phyloP scores from a whole-genome alignment of 2,888 invertebrate genomes.

The Torymus tubicola region DNA sequence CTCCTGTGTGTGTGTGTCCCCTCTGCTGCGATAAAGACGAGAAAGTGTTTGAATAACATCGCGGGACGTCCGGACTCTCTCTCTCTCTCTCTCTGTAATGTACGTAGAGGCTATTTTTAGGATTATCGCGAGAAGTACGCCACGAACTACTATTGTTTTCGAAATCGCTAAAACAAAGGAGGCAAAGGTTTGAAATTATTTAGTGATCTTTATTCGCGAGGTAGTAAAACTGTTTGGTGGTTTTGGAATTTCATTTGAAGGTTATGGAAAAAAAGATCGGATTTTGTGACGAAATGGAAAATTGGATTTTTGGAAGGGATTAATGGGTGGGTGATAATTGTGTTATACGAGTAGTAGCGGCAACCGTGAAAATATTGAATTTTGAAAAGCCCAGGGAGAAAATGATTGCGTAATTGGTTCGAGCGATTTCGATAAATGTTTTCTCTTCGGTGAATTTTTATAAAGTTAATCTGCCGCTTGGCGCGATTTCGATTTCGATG shows the following conservation, averaged over 20 bases:
- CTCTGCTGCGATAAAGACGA: conserved; percentile 31
- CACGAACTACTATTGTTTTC: no score
- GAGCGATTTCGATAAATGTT: conserved; percentile 2
- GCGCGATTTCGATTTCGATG: no score
- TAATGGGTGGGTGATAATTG: conserved; percentile 40
- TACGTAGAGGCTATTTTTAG: conserved; percentile 1
- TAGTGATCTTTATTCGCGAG: no score
- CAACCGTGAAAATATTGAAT: conserved; percentile 44
- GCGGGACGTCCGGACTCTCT: neutral
- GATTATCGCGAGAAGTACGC: neutral
- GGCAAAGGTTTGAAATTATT: no score
- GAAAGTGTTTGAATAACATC: conserved; percentile 32
- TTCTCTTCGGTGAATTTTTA: neutral
- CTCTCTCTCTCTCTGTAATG: neutral
- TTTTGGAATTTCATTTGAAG: no score
- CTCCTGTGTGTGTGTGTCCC: conserved; percentile 42
- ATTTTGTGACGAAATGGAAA: conserved; percentile 8
- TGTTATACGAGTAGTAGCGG: conserved; percentile 23
- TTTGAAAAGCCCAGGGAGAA: conserved; percentile 24
- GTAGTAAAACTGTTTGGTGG: no score
- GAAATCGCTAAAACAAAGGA: no score
- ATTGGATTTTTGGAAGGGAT: conserved; percentile 35
- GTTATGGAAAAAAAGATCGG: no score
- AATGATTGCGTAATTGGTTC: conserved; percentile 24
- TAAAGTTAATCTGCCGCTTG: no score